Base-by-base conservation (phyloP, 2,797 vertebrate species). In the Gymnodraco acuticeps region DNA sequence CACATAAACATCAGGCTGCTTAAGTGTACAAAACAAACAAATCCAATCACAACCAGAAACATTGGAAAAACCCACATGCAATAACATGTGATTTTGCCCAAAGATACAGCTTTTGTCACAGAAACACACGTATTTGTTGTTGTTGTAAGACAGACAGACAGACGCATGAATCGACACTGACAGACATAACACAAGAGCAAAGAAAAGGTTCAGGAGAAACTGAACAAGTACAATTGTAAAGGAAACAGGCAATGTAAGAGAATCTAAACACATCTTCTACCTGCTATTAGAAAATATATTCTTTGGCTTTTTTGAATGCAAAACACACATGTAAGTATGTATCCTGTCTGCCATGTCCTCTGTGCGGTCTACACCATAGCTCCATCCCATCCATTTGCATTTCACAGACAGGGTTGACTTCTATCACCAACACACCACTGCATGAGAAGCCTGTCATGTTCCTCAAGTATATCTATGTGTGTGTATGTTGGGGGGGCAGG, bases 371-470 rank as follows among this genome's bases (percentile, higher is more conserved):
- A 54, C 68, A 64, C 45, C 3, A 43, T 27, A 79, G 76, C 63
- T 82, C 83, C 81, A 88, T 85, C 66, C 61, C 61, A 76, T 10
- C n/a, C 56, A 89, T 90, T 91, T 90, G 81, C 91, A 91, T 92
- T 89, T 91, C 88, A 88, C 73, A 83, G 80, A 84, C 65, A 46
- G 81, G 47, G 80, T 82, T 85, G 83, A 89, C 88, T 90, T 86
- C 87, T 86, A 90, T 90, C 88, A 76, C 78, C 73, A 87, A 83
- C 78, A 79, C 71, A 81, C 66, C 64, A 67, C 84, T 74, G 77
- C 81, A 81, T 75, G 73, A 84, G 77, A 85, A 69, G 59, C 75
- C 84, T 93, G 92, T 91, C 90, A 92, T 90, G 88, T 90, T 87
- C 46, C 75, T 89, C 76, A 70, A 79, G 64, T 76, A 70, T 64